phyloP scores from a whole-genome alignment of 2,113 vertebrate species.

The Hippoglossus stenolepis region DNA sequence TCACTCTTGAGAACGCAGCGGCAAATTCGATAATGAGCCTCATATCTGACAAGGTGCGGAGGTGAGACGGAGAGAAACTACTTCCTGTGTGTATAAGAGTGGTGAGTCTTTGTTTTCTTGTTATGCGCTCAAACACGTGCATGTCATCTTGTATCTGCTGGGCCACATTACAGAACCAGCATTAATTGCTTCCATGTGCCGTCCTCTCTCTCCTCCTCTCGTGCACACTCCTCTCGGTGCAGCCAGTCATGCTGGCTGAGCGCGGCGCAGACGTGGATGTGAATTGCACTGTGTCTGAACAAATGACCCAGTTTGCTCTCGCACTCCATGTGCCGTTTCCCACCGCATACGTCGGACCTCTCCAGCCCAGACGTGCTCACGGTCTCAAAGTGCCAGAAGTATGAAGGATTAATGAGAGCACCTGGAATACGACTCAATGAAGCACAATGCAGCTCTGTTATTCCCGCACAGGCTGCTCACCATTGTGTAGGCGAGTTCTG shows the following conservation, averaged over 20 bases:
- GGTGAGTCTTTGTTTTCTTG: constrained; percentile 3
- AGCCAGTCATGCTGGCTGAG: constrained; percentile 21
- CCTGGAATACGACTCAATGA: constrained; percentile 52
- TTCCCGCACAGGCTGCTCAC: constrained; percentile 31
- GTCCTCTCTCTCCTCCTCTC: neutral
- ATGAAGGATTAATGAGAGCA: constrained; percentile 66
- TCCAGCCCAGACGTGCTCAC: constrained; percentile 47
- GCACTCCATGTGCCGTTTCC: constrained; percentile 19
- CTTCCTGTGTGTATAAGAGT: neutral
- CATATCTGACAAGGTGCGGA: constrained; percentile 1
- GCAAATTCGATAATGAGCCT: constrained; percentile 9
- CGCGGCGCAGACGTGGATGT: neutral
- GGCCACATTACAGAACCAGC: constrained; percentile 34
- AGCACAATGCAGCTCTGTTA: constrained; percentile 56
- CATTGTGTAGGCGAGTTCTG: constrained; percentile 18
- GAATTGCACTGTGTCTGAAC: constrained; percentile 32
- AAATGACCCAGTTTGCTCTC: constrained; percentile 53
- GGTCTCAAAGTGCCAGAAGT: constrained; percentile 41
- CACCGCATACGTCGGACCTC: constrained; percentile 6
- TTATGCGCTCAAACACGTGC: constrained; percentile 31
- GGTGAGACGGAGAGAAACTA: constrained; percentile 12
- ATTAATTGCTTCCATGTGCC: constrained; percentile 62
- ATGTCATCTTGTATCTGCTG: constrained; percentile 24
- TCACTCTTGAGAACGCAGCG: constrained; percentile 9
- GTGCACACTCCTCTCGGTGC: neutral